phyloP scores from a whole-genome alignment of 1,140 invertebrate species.

The Drosophila pachea region DNA sequence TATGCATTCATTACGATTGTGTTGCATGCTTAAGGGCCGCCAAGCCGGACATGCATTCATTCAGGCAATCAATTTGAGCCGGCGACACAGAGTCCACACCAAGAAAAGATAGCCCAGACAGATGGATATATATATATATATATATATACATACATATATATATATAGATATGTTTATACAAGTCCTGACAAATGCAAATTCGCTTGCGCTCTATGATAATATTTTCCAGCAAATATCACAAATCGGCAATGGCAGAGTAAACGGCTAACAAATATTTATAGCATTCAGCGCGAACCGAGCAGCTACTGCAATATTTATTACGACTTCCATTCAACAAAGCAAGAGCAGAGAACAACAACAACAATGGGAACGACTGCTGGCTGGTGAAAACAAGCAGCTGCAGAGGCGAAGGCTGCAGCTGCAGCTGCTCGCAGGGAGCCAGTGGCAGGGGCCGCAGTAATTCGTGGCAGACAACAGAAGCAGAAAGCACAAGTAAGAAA shows the following conservation, averaged over 20 bases:
- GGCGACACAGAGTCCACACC: constrained; percentile 12
- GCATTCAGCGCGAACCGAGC: constrained; percentile 31
- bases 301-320: constrained; percentile 73
- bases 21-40: constrained; percentile 59
- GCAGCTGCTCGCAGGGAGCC: constrained; percentile 3
- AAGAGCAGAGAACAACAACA: constrained; percentile 2
- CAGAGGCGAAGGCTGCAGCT: constrained; percentile 21
- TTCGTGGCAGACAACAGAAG: constrained; percentile 21
- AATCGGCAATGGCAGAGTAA: constrained; percentile 71
- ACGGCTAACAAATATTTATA: constrained; percentile 76
- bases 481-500: constrained; percentile 6
- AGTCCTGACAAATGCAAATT: constrained; percentile 49
- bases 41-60: constrained; percentile 36
- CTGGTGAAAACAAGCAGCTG: constrained; percentile 62
- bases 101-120: constrained; percentile 6
- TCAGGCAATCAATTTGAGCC: constrained; percentile 60
- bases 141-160: constrained; percentile 1
- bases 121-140: constrained; percentile 1
- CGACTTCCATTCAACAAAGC: constrained; percentile 67
- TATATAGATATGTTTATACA: constrained; percentile 3
- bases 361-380: constrained; percentile 46
- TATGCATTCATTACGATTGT: constrained; percentile 74
- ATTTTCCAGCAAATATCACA: constrained; percentile 75
- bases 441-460: constrained; percentile 22
- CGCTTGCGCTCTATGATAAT: constrained; percentile 44